Conservation (phyloP, 2,113 vertebrate species). For the Ploceus nigricollis region DNA sequence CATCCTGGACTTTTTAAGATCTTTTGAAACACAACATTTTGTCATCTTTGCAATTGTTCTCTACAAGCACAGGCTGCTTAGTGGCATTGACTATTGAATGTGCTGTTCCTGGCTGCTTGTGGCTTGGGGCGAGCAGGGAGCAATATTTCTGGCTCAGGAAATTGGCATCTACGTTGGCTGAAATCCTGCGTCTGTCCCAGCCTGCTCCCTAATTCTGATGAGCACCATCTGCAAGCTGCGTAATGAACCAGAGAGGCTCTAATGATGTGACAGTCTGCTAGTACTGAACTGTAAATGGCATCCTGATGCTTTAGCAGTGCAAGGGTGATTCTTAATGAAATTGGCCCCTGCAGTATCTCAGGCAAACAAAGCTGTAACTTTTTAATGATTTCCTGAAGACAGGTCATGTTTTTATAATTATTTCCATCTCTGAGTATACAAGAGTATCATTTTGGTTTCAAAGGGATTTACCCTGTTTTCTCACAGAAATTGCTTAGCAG, state of each 20-base stretch:
- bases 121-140: not conserved
- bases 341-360: not conserved
- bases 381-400: slow-evolving; percentile 9
- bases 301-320: not conserved
- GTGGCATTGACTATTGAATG: not conserved
- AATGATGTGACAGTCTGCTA: not conserved
- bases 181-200: not conserved
- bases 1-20: not conserved
- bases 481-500: not conserved
- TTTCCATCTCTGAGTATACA: not conserved
- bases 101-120: not conserved
- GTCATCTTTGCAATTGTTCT: not conserved
- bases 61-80: not conserved
- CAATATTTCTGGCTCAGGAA: not conserved
- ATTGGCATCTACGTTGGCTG: not conserved
- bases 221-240: not conserved
- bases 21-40: not conserved
- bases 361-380: not conserved
- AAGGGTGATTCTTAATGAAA: not conserved
- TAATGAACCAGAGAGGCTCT: not conserved
- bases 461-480: not conserved
- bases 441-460: not conserved
- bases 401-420: not conserved
- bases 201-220: not conserved
- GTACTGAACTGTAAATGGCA: not conserved